phyloP scores from a whole-genome alignment of 2,888 invertebrate species.

The Micoletzkya japonica region DNA sequence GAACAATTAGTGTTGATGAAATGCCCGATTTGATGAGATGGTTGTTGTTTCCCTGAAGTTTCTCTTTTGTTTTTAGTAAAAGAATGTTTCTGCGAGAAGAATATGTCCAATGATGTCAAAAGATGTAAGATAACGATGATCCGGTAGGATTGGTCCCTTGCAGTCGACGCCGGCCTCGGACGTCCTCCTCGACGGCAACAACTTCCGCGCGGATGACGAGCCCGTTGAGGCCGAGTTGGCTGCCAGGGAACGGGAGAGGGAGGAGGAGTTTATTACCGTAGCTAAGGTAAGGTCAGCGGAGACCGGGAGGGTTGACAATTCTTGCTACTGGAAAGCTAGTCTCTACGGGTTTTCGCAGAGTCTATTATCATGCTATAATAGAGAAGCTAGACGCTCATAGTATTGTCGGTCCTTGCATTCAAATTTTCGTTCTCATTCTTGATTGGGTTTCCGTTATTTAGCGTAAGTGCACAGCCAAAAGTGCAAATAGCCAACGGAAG shows the following conservation, averaged over 20 bases:
- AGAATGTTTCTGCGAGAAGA: not conserved
- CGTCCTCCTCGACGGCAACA: constrained; percentile 14
- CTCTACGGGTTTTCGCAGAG: too few species aligned
- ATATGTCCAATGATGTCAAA: too few species aligned
- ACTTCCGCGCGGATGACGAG: constrained; percentile 18
- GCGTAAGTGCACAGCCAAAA: too few species aligned
- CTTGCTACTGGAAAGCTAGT: too few species aligned
- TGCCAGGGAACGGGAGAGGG: not conserved
- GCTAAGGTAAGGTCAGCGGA: constrained; percentile 5
- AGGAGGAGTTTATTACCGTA: constrained; percentile 24
- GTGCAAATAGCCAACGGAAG: too few species aligned
- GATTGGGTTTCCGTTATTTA: too few species aligned
- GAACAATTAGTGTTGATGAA: not conserved
- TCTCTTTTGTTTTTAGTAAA: not conserved
- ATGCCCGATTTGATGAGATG: not conserved
- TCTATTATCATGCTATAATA: too few species aligned
- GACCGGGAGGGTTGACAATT: not conserved
- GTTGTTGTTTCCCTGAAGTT: not conserved
- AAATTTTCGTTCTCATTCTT: too few species aligned
- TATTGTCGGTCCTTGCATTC: too few species aligned
- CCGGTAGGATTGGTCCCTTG: not conserved
- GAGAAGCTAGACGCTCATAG: too few species aligned
- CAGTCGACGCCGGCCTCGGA: not conserved
- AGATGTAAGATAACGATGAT: too few species aligned
- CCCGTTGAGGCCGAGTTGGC: not conserved